Percentiles rank a stretch among this genome's conserved stretches.
Conservation (phyloP, 2,888 invertebrate genomes). For the Ceratothoa steindachneri region DNA sequence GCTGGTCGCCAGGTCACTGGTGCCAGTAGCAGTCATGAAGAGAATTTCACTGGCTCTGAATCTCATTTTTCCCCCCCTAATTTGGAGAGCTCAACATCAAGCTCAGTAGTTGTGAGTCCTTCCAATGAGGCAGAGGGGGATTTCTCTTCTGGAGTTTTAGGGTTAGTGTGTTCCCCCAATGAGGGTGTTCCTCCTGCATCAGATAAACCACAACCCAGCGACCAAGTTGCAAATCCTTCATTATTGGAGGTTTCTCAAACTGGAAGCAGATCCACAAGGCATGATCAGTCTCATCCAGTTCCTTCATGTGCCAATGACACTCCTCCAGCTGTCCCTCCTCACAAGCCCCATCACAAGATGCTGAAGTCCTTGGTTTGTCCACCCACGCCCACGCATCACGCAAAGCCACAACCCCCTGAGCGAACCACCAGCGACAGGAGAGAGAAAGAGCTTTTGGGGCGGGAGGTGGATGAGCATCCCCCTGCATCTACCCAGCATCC, state of each 20-base stretch:
- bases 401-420: constrained; percentile 50
- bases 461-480: constrained; percentile 17
- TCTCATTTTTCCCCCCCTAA: constrained; percentile 39
- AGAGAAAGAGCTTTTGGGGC: constrained; percentile 27
- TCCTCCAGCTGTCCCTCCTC: constrained; percentile 49
- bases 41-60: constrained; percentile 25
- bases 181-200: constrained; percentile 16
- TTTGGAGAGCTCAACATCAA: constrained; percentile 41
- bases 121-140: constrained; percentile 26
- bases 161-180: not conserved
- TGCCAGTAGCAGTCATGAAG: not conserved
- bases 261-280: constrained; percentile 4
- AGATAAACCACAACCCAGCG: not conserved
- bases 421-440: constrained; percentile 33
- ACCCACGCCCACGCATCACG: constrained; percentile 82
- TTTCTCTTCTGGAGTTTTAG: not conserved
- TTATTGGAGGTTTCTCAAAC: not conserved
- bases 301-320: constrained; percentile 15
- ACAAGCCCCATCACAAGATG: constrained; percentile 52
- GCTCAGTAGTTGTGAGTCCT: constrained; percentile 44
- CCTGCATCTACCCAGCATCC: constrained; percentile 22
- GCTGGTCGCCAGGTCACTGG: not conserved
- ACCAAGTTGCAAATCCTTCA: not conserved
- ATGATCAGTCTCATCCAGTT: not conserved
- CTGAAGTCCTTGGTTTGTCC: constrained; percentile 50